Evolutionary conservation across 2,888 invertebrate genomes (phyloP), one percentile per base, ranked within the genome.

Genomic region (Dimorphilus gyrociliatus): DNA sequence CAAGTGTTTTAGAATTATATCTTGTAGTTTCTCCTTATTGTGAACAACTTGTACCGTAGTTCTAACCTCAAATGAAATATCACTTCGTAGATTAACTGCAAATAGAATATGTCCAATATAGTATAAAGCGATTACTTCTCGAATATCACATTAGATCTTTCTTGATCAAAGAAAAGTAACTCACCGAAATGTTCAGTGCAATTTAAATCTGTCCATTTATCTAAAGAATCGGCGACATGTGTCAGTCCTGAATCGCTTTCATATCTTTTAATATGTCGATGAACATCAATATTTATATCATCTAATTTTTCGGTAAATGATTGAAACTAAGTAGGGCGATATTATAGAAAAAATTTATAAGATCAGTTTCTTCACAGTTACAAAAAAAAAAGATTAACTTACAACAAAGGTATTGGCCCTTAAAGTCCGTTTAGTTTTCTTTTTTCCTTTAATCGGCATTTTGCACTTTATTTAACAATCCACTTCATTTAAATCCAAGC

Each of bases 131-230:
- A 16, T 25, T n/a, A 12, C 8, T n/a, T n/a, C n/a, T n/a, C n/a
- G n/a, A n/a, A n/a, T n/a, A n/a, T n/a, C n/a, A n/a, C n/a, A n/a
- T n/a, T 25, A 18, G 16, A 27, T 18, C 27, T 21, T 25, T 19
- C 24, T 27, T 17, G 6, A 30, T 15, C 25, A 24, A 8, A 16
- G 19, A 24, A n/a, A 12, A 19, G 15, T 19, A 25, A 41, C 49
- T 47, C 46, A 59, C 73, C 72, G 59, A 77, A 88, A 51, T 78
- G 76, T 45, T 81, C 74, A 0, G 84, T 79, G 38, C 82, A 69
- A 63, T 90, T 88, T 15, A 88, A 69, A 2, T 76, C 78, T 50
- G 74, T 73, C 86, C 88, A 92, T 69, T 88, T 88, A 39, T 75
- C 73, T 15, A 88, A 59, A 0, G 81, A 73, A 56, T 81, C 73